Conservation (phyloP, 2,797 vertebrate genomes). For the Hafferia zeledoni region DNA sequence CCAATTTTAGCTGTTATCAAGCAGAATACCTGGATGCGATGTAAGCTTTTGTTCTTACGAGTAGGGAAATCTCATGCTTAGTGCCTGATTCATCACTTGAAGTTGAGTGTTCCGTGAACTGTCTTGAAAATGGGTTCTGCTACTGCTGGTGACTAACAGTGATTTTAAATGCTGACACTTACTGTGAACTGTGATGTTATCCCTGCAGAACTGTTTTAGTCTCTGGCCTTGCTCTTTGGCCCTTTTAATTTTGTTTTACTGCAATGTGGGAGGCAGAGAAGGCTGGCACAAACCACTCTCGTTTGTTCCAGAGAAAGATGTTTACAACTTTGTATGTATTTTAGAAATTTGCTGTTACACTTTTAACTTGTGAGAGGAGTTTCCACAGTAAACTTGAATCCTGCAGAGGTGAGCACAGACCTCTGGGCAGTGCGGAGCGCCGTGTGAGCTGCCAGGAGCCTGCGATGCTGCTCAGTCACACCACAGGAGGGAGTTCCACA, state of each 20-base stretch:
- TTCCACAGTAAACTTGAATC: not conserved
- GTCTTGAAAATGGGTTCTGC: not conserved
- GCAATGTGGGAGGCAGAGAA: not conserved
- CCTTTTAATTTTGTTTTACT: not conserved
- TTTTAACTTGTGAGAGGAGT: not conserved
- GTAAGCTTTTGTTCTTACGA: not conserved
- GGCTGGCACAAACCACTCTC: not conserved
- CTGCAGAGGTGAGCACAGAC: not conserved
- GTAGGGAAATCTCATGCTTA: not conserved
- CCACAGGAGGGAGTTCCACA: conserved; percentile 73
- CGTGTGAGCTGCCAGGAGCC: not conserved
- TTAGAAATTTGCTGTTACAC: not conserved
- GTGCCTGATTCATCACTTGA: not conserved
- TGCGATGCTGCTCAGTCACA: not conserved
- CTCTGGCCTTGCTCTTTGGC: not conserved
- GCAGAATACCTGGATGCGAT: not conserved
- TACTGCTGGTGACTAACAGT: not conserved
- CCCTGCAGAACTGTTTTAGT: not conserved
- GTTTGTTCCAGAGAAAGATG: not conserved
- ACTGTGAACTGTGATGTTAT: not conserved
- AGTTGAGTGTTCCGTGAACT: not conserved
- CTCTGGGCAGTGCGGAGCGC: not conserved
- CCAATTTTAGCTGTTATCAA: not conserved
- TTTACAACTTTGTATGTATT: conserved; percentile 45
- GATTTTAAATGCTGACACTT: not conserved